These are phyloP conservation scores for Petrocephalus schoutedeni DNA, from an alignment of 2,797 vertebrate species.

Conservation along the genomic window DNA sequence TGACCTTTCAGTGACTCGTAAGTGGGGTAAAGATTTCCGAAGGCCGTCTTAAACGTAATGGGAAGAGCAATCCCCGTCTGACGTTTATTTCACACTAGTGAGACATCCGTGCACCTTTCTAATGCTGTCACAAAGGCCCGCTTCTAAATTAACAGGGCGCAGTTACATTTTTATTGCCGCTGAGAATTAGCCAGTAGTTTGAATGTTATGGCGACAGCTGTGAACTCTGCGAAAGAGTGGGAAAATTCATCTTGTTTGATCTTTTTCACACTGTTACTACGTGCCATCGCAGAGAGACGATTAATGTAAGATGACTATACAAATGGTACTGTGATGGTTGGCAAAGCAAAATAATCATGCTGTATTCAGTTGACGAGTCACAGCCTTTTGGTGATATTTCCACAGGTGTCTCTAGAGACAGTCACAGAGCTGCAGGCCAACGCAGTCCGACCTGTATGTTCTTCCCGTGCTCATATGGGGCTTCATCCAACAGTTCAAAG, in stretches of 20 bases:
- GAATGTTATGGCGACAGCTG: constrained; percentile 13
- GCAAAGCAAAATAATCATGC: background rate
- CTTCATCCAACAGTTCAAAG: background rate
- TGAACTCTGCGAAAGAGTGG: constrained; percentile 2
- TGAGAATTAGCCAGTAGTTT: constrained; percentile 16
- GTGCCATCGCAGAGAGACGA: background rate
- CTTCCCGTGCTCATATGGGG: background rate
- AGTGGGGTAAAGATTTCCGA: background rate
- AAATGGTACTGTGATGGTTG: background rate
- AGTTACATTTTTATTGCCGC: constrained; percentile 18
- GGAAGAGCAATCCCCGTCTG: background rate
- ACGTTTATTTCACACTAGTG: constrained; percentile 22
- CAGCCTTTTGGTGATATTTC: background rate
- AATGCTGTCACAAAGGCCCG: background rate
- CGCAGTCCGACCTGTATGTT: background rate
- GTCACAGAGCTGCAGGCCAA: background rate
- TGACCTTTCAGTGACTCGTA: constrained; percentile 5
- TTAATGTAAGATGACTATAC: background rate
- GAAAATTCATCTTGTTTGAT: background rate
- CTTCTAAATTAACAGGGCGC: background rate
- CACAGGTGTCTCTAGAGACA: background rate
- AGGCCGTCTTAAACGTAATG: background rate
- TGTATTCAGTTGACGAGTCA: background rate
- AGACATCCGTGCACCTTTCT: background rate
- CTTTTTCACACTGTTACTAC: background rate